Percentiles rank a stretch among this genome's conserved stretches.
These are phyloP conservation scores for Philotrypesis tridentata DNA, from an alignment of 1,140 invertebrate species.

Conservation along the genomic window DNA sequence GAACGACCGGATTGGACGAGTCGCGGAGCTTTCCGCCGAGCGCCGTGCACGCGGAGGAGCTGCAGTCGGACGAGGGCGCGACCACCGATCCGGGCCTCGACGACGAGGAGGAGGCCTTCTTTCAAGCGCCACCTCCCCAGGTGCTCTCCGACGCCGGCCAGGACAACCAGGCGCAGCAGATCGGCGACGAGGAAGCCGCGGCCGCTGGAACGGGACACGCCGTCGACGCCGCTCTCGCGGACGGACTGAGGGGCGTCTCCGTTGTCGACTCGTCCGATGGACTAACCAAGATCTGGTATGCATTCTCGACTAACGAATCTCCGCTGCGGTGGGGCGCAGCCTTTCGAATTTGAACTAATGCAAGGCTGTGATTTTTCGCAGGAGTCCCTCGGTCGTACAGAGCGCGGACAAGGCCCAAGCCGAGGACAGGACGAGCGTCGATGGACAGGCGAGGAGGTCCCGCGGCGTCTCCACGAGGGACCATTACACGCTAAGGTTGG, in stretches of 20 bases:
- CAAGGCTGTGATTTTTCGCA: neutral
- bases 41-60: conserved; percentile 49
- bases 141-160: conserved; percentile 3
- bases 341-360: no score
- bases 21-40: conserved; percentile 71
- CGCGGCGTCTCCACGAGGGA: conserved; percentile 63
- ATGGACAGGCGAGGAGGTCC: conserved; percentile 63
- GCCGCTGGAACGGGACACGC: neutral
- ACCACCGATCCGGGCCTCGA: conserved; percentile 49
- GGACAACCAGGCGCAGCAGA: conserved; percentile 15
- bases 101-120: conserved; percentile 65
- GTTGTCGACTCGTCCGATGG: conserved; percentile 57
- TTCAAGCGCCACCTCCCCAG: conserved; percentile 56
- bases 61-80: conserved; percentile 50
- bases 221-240: conserved; percentile 48
- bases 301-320: neutral
- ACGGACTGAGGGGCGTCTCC: conserved; percentile 34
- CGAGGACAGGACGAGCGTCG: conserved; percentile 61
- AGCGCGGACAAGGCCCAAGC: conserved; percentile 46
- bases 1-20: conserved; percentile 4
- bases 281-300: conserved; percentile 56
- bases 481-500: conserved; percentile 69
- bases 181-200: neutral
- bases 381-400: conserved; percentile 10
- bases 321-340: no score